Conservation (phyloP, 2,797 vertebrate genomes). For the Hydrocynus forskahlii region DNA sequence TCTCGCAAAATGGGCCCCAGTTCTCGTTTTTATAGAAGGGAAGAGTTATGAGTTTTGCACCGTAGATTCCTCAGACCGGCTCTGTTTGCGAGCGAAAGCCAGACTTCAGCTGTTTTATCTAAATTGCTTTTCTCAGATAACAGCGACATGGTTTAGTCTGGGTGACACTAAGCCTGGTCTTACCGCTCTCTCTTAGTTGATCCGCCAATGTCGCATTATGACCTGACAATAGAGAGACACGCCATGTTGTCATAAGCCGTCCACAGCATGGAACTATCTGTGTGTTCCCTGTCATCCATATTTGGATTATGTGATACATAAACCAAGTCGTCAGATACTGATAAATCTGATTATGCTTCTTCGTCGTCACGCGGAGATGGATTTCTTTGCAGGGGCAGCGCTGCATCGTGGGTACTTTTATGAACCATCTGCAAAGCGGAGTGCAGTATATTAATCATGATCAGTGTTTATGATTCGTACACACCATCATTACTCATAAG, state of each 20-base stretch:
- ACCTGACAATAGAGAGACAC: constrained; percentile 44
- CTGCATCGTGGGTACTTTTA: not conserved
- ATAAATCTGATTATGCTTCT: constrained; percentile 16
- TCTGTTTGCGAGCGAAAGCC: constrained; percentile 44
- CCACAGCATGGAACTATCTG: constrained; percentile 33
- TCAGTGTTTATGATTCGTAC: constrained; percentile 39
- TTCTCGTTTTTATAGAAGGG: constrained; percentile 55
- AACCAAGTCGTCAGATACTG: constrained; percentile 6
- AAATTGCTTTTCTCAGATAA: constrained; percentile 48
- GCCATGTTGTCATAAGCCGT: constrained; percentile 36
- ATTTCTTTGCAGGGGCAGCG: not conserved
- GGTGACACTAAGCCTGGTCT: constrained; percentile 48
- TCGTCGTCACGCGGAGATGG: not conserved
- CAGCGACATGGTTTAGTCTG: constrained; percentile 45
- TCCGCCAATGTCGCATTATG: constrained; percentile 30
- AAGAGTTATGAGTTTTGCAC: constrained; percentile 53
- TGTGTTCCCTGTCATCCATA: constrained; percentile 42
- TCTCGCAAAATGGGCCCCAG: constrained; percentile 66
- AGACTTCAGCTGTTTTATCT: constrained; percentile 52
- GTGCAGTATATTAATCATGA: constrained; percentile 14
- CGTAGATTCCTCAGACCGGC: constrained; percentile 26
- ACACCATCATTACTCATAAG: constrained; percentile 37
- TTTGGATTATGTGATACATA: constrained; percentile 15
- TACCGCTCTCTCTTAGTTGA: constrained; percentile 30
- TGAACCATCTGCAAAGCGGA: constrained; percentile 19